Conservation (phyloP, 2,797 vertebrate genomes). For the Rhabdomys pumilio region DNA sequence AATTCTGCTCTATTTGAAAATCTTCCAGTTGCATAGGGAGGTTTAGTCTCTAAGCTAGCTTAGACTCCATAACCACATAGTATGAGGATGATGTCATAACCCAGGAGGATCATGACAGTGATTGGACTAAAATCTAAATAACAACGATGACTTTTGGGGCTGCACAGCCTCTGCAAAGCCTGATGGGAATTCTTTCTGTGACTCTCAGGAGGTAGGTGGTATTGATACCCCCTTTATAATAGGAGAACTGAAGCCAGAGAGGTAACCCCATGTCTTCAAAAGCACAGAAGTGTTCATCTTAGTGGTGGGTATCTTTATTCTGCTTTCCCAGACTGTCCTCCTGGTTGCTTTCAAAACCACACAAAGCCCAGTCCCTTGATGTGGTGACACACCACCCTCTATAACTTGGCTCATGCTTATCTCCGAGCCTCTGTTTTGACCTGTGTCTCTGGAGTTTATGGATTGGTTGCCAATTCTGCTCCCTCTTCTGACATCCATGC, state of each 20-base stretch:
- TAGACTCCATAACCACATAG: background rate
- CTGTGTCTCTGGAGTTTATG: accelerated
- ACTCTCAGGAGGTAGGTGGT: background rate
- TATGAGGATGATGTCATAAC: background rate
- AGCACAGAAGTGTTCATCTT: background rate
- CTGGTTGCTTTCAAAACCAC: background rate
- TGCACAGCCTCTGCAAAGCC: background rate
- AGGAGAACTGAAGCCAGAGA: background rate
- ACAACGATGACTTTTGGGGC: background rate
- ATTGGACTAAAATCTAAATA: background rate
- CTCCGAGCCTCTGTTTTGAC: background rate
- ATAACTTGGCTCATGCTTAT: accelerated
- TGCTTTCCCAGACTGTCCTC: background rate
- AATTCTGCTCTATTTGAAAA: background rate
- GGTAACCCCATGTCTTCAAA: background rate
- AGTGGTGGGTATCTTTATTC: background rate
- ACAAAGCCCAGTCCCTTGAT: background rate
- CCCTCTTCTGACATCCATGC: background rate
- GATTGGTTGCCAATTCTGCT: accelerated
- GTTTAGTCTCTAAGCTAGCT: background rate
- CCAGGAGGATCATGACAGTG: background rate
- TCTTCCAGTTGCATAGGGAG: background rate
- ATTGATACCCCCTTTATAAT: background rate
- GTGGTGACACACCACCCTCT: too few species aligned
- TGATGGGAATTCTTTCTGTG: background rate